phyloP scores from a whole-genome alignment of 1,140 invertebrate genomes.

The Lepidurus packardi region DNA sequence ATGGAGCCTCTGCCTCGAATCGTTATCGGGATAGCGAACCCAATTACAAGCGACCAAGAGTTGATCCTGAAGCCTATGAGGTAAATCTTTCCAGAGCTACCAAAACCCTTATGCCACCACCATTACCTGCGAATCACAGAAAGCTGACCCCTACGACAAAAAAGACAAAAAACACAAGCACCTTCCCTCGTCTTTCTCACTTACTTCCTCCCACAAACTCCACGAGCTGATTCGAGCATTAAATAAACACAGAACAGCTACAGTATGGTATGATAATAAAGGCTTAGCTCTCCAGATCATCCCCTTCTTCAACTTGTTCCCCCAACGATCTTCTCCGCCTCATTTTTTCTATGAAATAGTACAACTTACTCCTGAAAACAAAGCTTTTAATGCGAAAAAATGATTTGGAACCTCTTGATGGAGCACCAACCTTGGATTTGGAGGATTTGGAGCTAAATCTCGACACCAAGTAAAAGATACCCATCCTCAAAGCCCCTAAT shows the following conservation, averaged over 20 bases:
- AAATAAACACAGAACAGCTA: too few species aligned
- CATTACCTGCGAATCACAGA: neutral
- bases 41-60: neutral
- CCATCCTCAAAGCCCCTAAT: too few species aligned
- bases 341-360: too few species aligned
- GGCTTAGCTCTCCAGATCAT: neutral
- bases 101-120: neutral
- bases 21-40: conserved; percentile 4
- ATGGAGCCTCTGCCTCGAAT: neutral
- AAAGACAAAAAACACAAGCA: neutral
- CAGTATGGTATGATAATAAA: neutral
- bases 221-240: neutral
- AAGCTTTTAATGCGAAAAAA: too few species aligned
- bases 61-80: neutral
- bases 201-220: neutral
- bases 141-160: neutral
- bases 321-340: too few species aligned
- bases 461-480: too few species aligned
- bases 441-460: too few species aligned
- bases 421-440: too few species aligned
- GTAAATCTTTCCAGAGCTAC: conserved; percentile 10
- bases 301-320: too few species aligned
- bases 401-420: too few species aligned
- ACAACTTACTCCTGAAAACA: too few species aligned
- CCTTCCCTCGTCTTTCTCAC: conserved; percentile 6